Base-by-base conservation (phyloP, 2,797 vertebrate genomes). In the Percopsis omiscomaycus region DNA sequence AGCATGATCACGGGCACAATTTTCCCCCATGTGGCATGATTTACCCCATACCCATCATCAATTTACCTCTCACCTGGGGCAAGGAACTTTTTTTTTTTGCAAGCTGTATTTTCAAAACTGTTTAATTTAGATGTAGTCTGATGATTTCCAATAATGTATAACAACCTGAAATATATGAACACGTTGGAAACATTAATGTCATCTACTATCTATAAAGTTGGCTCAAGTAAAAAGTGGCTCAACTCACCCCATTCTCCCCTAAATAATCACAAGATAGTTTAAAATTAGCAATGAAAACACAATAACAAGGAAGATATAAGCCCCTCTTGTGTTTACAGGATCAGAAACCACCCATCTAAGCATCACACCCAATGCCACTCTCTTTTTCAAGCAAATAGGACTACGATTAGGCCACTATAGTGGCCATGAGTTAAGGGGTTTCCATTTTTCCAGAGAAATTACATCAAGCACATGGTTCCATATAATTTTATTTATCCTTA, bases 191-290 rank as follows among this genome's bases (percentile, higher is more conserved):
- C 51, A 53, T 28, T 53, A 53, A 15, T 53, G 27, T 53, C 22
- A 53, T 28, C 13, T 13, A 13, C 49, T 51, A 13, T 3, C n/a
- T 51, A n/a, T 15, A 51, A 51, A 51, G 49, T 15, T n/a, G 16
- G 13, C 15, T 51, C 15, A 15, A 51, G 49, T 16, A 51, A 51
- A 51, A 51, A 51, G 3, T 53, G 51, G 51, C 22, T 22, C 51
- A 28, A 53, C 51, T 53, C 51, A 53, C 51, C 51, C 51, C 51
- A 28, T 11, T 53, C 51, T 53, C 51, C 51, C 51, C 22, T 22
- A 22, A 22, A 22, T 22, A 22, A 22, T 22, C 22, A 22, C 22
- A 22, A 22, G 22, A 22, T 22, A 22, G 22, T 22, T 22, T 22
- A 22, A 22, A 22, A 22, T 22, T 22, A 22, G 22, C 22, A 22